These are phyloP conservation scores for Zophobas morio DNA, from an alignment of 1,140 invertebrate genomes.

Conservation along the genomic window DNA sequence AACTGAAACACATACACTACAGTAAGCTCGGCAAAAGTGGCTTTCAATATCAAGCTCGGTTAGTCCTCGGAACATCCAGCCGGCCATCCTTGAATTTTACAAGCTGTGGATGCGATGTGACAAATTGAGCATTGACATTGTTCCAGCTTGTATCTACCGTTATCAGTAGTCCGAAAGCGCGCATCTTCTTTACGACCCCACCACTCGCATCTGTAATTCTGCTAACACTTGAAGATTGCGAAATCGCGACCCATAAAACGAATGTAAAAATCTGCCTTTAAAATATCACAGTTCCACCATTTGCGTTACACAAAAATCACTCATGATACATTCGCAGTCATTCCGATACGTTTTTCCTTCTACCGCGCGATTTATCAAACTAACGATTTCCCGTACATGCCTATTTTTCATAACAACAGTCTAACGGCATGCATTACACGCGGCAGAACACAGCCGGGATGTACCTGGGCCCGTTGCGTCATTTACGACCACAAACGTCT, in stretches of 20 bases:
- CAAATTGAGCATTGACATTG: conserved; percentile 49
- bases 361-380: conserved; percentile 50
- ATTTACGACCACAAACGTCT: no score
- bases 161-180: conserved; percentile 46
- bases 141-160: conserved; percentile 43
- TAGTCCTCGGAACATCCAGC: conserved; percentile 30
- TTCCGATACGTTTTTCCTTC: conserved; percentile 50
- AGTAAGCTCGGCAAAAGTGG: conserved; percentile 40
- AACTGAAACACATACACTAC: conserved; percentile 70
- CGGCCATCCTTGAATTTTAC: conserved; percentile 33
- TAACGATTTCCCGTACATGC: conserved; percentile 56
- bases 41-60: conserved; percentile 45
- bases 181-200: conserved; percentile 45
- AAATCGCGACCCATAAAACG: conserved; percentile 55
- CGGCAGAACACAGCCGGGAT: no score
- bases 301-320: conserved; percentile 36
- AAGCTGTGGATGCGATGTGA: conserved; percentile 40
- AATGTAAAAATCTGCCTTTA: conserved; percentile 52
- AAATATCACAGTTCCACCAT: conserved; percentile 40
- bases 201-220: conserved; percentile 52
- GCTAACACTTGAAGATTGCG: conserved; percentile 49
- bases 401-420: conserved; percentile 51
- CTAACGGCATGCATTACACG: conserved; percentile 20
- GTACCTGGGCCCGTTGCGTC: no score
- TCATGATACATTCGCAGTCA: conserved; percentile 52